These are phyloP conservation scores for Hemistola chrysoprasaria DNA, from an alignment of 2,888 invertebrate genomes.

Conservation along the genomic window DNA sequence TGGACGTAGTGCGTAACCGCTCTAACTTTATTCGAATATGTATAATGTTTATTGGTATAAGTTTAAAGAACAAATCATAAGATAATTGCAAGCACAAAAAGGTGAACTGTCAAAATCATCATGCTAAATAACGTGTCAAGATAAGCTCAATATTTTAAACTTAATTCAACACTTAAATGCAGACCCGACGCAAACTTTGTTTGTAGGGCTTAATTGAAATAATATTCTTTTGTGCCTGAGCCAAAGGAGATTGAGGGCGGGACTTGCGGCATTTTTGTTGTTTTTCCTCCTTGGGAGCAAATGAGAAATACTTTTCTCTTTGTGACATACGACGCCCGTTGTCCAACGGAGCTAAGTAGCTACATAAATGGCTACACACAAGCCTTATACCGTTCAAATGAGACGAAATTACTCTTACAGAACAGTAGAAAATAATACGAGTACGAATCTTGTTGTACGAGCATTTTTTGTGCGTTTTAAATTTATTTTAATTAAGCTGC, in stretches of 20 bases:
- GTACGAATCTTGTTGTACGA: too few relatives aligned
- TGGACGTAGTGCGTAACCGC: too few relatives aligned
- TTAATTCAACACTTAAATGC: slow-evolving; percentile 45
- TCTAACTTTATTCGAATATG: too few relatives aligned
- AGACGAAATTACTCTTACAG: slow-evolving; percentile 16
- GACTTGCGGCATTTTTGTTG: slow-evolving; percentile 60
- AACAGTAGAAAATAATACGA: slow-evolving; percentile 15
- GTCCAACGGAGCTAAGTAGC: slow-evolving; percentile 50
- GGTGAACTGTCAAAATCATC: slow-evolving; percentile 27
- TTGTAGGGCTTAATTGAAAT: slow-evolving; percentile 66
- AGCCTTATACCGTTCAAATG: not conserved
- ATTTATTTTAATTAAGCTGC: too few relatives aligned
- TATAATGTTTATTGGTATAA: slow-evolving; percentile 2
- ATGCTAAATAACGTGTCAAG: slow-evolving; percentile 27
- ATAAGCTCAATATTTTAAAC: slow-evolving; percentile 34
- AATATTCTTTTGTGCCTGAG: slow-evolving; percentile 68
- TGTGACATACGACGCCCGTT: slow-evolving; percentile 64
- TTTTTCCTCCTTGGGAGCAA: slow-evolving; percentile 58
- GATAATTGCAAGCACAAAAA: slow-evolving; percentile 15
- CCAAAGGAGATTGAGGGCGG: slow-evolving; percentile 66
- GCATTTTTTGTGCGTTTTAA: too few relatives aligned
- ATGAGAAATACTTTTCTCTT: slow-evolving; percentile 74
- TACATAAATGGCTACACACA: slow-evolving; percentile 36
- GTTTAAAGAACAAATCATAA: slow-evolving; percentile 4
- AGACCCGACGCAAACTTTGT: slow-evolving; percentile 43